A percentile compares a stretch with the other conserved stretches of the same genome.
phyloP scores from a whole-genome alignment of 2,888 invertebrate genomes.

The Tridacna gigas region DNA sequence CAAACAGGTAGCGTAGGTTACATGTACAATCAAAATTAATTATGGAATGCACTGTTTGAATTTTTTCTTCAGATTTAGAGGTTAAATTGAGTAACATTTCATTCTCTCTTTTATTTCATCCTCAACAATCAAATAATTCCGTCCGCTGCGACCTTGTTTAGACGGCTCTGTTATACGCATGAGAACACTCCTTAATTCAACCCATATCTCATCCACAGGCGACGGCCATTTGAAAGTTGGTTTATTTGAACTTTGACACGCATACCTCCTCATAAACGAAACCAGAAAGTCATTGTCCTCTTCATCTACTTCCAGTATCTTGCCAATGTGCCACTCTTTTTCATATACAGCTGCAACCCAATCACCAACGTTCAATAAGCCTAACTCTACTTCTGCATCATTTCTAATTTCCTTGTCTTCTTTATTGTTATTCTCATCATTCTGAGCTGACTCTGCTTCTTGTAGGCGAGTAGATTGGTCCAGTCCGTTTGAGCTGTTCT shows the following conservation, averaged over 20 bases:
- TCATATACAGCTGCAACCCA: slow-evolving; percentile 36
- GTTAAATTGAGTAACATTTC: neutral
- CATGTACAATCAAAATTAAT: too few relatives aligned
- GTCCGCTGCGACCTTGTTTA: slow-evolving; percentile 24
- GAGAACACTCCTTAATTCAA: slow-evolving; percentile 1
- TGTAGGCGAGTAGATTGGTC: too few relatives aligned
- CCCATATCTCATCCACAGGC: slow-evolving; percentile 17
- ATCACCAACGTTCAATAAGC: neutral
- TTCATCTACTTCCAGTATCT: slow-evolving; percentile 17
- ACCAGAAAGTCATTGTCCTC: slow-evolving; percentile 15
- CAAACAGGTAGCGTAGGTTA: too few relatives aligned
- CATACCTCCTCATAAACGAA: slow-evolving; percentile 13
- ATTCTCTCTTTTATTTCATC: slow-evolving; percentile 23
- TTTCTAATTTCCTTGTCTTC: neutral
- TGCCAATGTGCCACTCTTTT: slow-evolving; percentile 27
- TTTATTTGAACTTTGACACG: too few relatives aligned
- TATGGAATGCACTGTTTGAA: too few relatives aligned
- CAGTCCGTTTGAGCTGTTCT: slow-evolving; percentile 7
- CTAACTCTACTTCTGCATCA: neutral
- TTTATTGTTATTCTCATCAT: neutral
- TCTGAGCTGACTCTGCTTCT: too few relatives aligned
- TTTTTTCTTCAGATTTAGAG: neutral
- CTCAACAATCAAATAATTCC: neutral
- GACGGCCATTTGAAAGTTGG: slow-evolving; percentile 30
- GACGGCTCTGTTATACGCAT: neutral